Evolutionary conservation across 1,140 invertebrate species (phyloP), one percentile per base, ranked within the genome.

Genomic region (Anastrepha ludens): DNA sequence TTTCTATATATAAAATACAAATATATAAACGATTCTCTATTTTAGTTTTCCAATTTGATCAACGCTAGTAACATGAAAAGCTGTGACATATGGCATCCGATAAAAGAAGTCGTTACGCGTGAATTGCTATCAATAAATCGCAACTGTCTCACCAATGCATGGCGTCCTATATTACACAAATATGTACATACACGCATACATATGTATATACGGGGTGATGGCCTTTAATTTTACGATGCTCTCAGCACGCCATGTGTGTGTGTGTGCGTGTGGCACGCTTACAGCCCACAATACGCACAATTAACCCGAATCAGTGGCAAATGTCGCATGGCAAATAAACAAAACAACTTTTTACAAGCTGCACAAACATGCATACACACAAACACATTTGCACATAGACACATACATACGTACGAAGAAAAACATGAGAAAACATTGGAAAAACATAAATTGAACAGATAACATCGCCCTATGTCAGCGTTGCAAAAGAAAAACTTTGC

Each of bases 301-400:
- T 81, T 81, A 81, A 81, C 74, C 47, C 74, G 74, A 81, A 81
- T 81, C 74, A 55, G n/a, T 81, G 74, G 47, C 74, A 81, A 81
- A 81, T 81, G 74, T 81, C 74, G 41, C 74, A 81, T 55, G 47
- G 20, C 74, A 81, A 81, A 81, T 81, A 81, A 81, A 81, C 44
- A 81, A 81, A 20, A 11, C 4, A 20, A 81, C 64, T 29, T 67
- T 67, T 39, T 67, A 67, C n/a, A 67, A 67, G 64, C 60, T 13
- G 17, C 5, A 67, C 8, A 67, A 3, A 67, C 8, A 67, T 20
- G 17, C 17, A 81, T n/a, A 81, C 0, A 78, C 47, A 78, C 8
- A 50, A 5, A 78, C 15, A 78, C 9, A 78, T 55, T 1, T 9
- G 17, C n/a, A 81, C 3, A 20, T 1, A 47, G 1, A 17, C 41